A percentile compares a stretch with the other conserved stretches of the same genome.
Conservation (phyloP, 2,113 vertebrate species). For the Xiphophorus maculatus region DNA sequence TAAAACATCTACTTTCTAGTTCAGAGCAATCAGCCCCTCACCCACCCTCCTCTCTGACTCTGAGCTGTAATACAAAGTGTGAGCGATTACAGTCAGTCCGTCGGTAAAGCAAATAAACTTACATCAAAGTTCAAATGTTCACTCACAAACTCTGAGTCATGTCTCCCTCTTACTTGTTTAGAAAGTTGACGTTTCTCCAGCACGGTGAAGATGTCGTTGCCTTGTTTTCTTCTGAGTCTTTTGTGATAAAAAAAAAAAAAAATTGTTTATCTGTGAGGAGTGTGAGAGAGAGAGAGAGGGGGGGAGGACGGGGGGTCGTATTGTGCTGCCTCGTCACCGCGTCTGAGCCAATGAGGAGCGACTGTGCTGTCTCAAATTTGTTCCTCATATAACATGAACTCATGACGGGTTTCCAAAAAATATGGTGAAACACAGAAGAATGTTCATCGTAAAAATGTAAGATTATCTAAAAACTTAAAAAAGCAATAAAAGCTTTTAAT, state of each 20-base stretch:
- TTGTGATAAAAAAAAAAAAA: slow-evolving; percentile 41
- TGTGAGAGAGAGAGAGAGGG: too few species aligned
- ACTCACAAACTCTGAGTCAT: background rate
- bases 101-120: background rate
- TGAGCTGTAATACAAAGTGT: background rate
- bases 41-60: background rate
- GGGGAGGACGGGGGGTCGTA: background rate
- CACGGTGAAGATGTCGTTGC: background rate
- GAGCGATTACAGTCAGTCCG: background rate
- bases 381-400: background rate
- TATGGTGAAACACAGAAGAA: too few species aligned
- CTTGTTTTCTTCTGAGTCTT: slow-evolving; percentile 26
- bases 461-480: too few species aligned
- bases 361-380: background rate
- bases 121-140: background rate
- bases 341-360: slow-evolving; percentile 14
- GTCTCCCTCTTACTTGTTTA: slow-evolving; percentile 14
- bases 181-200: background rate
- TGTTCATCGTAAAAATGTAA: too few species aligned
- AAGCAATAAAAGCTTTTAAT: too few species aligned
- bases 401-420: too few species aligned
- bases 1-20: background rate
- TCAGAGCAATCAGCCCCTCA: background rate
- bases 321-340: slow-evolving; percentile 25
- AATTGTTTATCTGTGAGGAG: slow-evolving; percentile 67